These are phyloP conservation scores for Drosophila truncata DNA, from an alignment of 1,140 invertebrate species.

Conservation along the genomic window DNA sequence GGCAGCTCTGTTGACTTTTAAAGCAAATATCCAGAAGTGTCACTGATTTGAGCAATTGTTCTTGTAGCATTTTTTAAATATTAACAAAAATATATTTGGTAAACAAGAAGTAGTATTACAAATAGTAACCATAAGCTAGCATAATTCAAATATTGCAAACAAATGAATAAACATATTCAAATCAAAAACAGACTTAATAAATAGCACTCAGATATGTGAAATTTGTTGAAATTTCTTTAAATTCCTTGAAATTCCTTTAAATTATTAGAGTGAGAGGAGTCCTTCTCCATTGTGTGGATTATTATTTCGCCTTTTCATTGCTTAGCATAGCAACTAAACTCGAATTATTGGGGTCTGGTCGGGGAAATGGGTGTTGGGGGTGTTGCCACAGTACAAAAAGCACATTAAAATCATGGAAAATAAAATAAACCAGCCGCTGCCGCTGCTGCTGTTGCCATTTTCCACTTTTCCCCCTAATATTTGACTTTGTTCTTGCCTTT, in stretches of 20 bases:
- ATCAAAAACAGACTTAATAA: constrained; percentile 10
- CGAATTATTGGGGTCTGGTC: neutral
- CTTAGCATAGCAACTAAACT: constrained; percentile 50
- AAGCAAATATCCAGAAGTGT: neutral
- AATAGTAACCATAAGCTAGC: neutral
- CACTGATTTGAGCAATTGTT: constrained; percentile 5
- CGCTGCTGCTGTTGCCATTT: constrained; percentile 26
- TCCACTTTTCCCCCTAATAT: constrained; percentile 58
- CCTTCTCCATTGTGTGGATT: constrained; percentile 29
- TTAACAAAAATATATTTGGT: neutral
- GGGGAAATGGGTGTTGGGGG: neutral
- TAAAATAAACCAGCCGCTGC: constrained; percentile 37
- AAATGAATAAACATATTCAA: constrained; percentile 16
- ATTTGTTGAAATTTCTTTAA: constrained; percentile 16
- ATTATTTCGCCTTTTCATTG: constrained; percentile 34
- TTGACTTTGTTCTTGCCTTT: constrained; percentile 57
- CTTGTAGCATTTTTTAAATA: neutral
- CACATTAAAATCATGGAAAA: constrained; percentile 46
- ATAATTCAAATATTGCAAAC: neutral
- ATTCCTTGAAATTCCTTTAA: constrained; percentile 16
- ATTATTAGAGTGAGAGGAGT: constrained; percentile 19
- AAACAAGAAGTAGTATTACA: neutral
- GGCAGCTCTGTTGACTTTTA: neutral
- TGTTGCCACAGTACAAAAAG: constrained; percentile 27
- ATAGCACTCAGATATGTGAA: constrained; percentile 18